Evolutionary conservation across 1,140 invertebrate genomes (phyloP), one percentile per base, ranked within the genome.

Genomic region (Vollenhovia emeryi): DNA sequence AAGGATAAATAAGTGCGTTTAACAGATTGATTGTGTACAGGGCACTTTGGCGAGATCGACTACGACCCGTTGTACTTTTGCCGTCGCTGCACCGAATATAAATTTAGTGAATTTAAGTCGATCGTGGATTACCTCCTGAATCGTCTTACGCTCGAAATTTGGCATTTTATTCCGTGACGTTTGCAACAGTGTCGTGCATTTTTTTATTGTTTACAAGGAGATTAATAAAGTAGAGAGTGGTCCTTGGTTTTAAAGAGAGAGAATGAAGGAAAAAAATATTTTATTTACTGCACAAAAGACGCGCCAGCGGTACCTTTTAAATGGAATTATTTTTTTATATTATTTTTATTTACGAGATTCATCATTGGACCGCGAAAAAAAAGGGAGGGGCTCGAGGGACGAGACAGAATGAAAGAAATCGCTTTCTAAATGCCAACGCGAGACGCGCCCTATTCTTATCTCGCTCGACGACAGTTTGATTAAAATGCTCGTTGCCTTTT

Each of bases 1-100:
- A 43, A 88, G 91, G 82, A 92, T 91, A 91, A 92, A 92, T 90
- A 91, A 88, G 88, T 89, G 85, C 85, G 84, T 91, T 92, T 91
- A 90, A 73, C 85, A 86, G 90, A 92, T 91, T 92, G 92, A 93
- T 93, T 85, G 91, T 89, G 84, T 93, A 93, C 91, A 93, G 86
- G 82, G 75, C 84, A 88, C 84, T 93, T 93, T 93, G 93, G 93
- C 92, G 91, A 88, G 84, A 50, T 75, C 79, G 73, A 74, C 84
- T 69, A 79, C 89, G 60, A 78, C 52, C 57, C 74, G 80, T 52
- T 76, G 79, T 74, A 86, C 84, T 80, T 86, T 87, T 87, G 75
- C 85, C 36, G 71, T 87, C 55, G 76, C 60, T 69, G 85, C 45
- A 83, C 88, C 83, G 62, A 86, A 90, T 89, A 90, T 90, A 90